Percentiles rank a stretch among this genome's conserved stretches.
These are phyloP conservation scores for Peromyscus polionotus DNA, from an alignment of 2,113 vertebrate species.

Conservation along the genomic window DNA sequence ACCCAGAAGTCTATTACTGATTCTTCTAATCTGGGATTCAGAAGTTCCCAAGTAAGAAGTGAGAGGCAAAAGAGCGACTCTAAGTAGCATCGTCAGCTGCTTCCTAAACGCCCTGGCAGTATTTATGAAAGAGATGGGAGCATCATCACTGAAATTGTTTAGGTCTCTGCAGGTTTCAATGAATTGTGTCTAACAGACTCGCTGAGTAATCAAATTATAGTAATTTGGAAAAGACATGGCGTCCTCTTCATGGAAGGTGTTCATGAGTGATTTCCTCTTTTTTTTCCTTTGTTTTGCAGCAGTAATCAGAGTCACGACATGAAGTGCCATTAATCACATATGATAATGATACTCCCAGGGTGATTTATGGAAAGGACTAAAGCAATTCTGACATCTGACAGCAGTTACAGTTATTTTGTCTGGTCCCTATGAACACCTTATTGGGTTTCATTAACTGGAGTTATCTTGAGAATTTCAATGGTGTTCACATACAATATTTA, in stretches of 20 bases:
- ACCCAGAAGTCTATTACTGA: background rate
- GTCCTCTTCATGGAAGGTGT: constrained; percentile 58
- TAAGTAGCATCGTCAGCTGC: background rate
- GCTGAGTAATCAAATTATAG: constrained; percentile 65
- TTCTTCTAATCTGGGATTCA: background rate
- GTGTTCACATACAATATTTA: constrained; percentile 30
- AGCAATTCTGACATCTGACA: constrained; percentile 68
- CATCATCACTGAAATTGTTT: background rate
- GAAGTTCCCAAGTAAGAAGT: constrained; percentile 27
- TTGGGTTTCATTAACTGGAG: constrained; percentile 66
- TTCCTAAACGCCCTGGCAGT: background rate
- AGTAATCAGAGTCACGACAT: constrained; percentile 74
- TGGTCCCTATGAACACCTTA: constrained; percentile 17
- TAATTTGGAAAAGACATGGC: constrained; percentile 57
- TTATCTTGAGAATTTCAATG: constrained; percentile 56
- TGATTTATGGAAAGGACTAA: constrained; percentile 70
- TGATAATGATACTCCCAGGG: constrained; percentile 64
- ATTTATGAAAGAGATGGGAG: background rate
- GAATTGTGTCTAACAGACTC: constrained; percentile 57
- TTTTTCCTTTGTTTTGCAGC: constrained; percentile 70
- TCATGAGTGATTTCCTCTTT: constrained; percentile 69
- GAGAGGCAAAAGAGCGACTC: background rate
- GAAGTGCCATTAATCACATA: constrained; percentile 74
- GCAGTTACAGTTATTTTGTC: constrained; percentile 55
- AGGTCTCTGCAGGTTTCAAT: constrained; percentile 46